Evolutionary conservation across 2,888 invertebrate species (phyloP), one percentile per base, ranked within the genome.

Genomic region (Acrocera orbiculus): DNA sequence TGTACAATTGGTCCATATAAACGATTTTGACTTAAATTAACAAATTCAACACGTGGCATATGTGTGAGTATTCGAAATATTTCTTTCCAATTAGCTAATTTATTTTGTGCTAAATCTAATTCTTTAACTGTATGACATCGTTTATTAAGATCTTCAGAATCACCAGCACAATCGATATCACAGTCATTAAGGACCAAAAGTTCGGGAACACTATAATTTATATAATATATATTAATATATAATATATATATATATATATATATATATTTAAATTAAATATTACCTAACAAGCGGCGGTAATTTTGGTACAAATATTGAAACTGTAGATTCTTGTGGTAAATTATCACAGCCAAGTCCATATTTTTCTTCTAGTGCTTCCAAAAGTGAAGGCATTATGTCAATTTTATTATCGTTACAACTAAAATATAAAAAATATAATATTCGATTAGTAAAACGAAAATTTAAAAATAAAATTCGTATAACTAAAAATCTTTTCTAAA

Each of bases 91-190:
- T 82, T 75, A 39, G 75, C 73, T 15, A 93, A 69, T 54, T 81
- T 79, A 60, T 95, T 95, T 55, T 90, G 85, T 25, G 92, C 89
- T 47, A 95, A 67, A 58, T 95, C 93, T 45, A 93, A 67, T 58
- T 93, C 93, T 46, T 83, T 78, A n/a, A 93, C 90, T 47, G 80
- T 76, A 33, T 78, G 76, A 55, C 86, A 89, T 56, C 83, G 83
- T 46, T 76, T 78, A 24, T 77, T 73, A 35, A 89, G 66, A 40
- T 72, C 75, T 40, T 76, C 71, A 33, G 79, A 76, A 53, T 81
- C 80, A 16, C 92, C 92, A 27, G 89, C 87, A 50, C 78, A 76
- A 52, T 85, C 79, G 43, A 92, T 90, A 56, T 82, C 82, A 62
- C 87, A 87, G 62, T 86, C 83, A 50, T 89, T 89, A 35, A 92